Evolutionary conservation across 1,140 invertebrate genomes (phyloP), one percentile per base, ranked within the genome.

Genomic region (Plectrocnemia conspersa): DNA sequence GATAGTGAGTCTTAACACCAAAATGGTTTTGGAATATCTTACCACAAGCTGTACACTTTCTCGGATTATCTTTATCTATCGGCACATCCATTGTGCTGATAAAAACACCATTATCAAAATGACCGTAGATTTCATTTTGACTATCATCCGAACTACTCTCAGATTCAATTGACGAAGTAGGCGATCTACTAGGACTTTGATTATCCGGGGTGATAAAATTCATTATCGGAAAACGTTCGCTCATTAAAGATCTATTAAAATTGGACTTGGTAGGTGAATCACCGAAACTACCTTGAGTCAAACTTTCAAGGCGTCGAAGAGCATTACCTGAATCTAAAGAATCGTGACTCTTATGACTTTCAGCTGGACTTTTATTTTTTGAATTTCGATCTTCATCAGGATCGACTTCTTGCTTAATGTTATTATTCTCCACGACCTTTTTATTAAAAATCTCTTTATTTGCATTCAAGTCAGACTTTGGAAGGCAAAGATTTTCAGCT

Each of bases 21-120:
- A 95, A 97, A 65, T 93, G 88, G 65, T 95, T 97, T 68, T 93
- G 90, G 72, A 97, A 97, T 61, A 91, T 81, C 71, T 95, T 94
- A 9, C 89, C 91, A 68, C 94, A 98, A 11, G 89, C 88, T 2
- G 87, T 85, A 70, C 94, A 98, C 62, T 88, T 83, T 2, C 89
- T 76, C 0, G 90, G 89, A 67, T 91, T 89, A 35, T 83, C 81
- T 38, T 76, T 66, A 52, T 75, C 91, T 13, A 94, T 80, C 4
- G 93, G 92, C 13, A 95, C 85, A 63, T 90, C 87, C 55, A 82
- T 80, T 1, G 81, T 84, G 58, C 79, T 82, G 50, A 86, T 78
- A 63, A 86, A 86, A 50, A 83, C 80, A 1, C 84, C 84, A 65
- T 83, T 82, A 53, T 87, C 83, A 64, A 83, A 85, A 59, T 85